These are phyloP conservation scores for Loxodonta africana DNA, from an alignment of 2,113 vertebrate genomes.

Conservation along the genomic window DNA sequence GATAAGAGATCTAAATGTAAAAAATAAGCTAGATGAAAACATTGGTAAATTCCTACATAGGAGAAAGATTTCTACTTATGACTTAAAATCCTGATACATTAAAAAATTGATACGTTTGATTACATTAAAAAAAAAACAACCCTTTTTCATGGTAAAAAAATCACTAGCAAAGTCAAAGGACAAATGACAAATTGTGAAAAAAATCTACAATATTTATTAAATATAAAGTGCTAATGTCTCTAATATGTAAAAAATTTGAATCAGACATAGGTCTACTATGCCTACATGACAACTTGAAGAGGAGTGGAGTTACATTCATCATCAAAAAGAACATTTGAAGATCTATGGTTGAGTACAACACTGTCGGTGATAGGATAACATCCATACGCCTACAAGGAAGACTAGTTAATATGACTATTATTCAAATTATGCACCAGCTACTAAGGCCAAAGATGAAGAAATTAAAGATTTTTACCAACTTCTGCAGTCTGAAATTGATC, in stretches of 20 bases:
- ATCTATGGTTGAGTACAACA: no score
- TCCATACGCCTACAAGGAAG: no score
- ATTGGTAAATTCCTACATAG: neutral
- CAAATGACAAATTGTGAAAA: neutral
- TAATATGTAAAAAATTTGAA: neutral
- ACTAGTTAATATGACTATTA: no score
- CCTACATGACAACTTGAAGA: no score
- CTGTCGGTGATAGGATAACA: no score
- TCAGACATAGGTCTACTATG: no score
- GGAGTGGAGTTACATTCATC: no score
- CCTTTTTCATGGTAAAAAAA: neutral
- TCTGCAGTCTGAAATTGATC: no score
- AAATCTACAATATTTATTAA: neutral
- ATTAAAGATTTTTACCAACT: no score
- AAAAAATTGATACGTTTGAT: neutral
- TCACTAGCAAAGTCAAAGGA: neutral
- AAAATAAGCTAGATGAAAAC: neutral
- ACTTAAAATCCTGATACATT: neutral
- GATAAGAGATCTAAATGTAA: neutral
- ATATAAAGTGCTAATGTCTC: neutral
- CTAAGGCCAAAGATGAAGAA: no score
- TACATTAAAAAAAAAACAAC: neutral
- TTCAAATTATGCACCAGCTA: no score
- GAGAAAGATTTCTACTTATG: neutral
- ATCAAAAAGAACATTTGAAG: no score